These are phyloP conservation scores for Tringa solitaria DNA, from an alignment of 2,113 vertebrate species.

Conservation along the genomic window DNA sequence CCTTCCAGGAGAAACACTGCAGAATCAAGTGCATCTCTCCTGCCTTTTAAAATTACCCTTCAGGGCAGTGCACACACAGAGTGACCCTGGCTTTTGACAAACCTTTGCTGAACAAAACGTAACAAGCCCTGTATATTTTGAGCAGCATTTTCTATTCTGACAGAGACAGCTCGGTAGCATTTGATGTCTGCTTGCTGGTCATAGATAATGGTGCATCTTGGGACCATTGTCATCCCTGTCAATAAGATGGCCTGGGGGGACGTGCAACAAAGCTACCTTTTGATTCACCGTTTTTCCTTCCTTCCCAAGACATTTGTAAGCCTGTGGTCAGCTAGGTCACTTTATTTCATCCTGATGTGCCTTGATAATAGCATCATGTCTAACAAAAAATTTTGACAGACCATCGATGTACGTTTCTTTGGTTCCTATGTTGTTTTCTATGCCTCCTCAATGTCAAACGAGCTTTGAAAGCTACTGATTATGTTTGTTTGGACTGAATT, in stretches of 20 bases:
- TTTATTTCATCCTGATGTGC: constrained; percentile 83
- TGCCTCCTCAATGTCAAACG: constrained; percentile 84
- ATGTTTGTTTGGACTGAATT: constrained; percentile 83
- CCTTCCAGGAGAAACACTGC: constrained; percentile 77
- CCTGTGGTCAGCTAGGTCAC: constrained; percentile 82
- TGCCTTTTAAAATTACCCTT: constrained; percentile 81
- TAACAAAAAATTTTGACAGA: constrained; percentile 80
- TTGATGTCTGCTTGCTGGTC: constrained; percentile 96
- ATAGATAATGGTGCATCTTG: constrained; percentile 99
- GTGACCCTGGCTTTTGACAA: constrained; percentile 92
- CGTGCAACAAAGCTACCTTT: constrained; percentile 88
- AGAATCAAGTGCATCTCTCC: constrained; percentile 77
- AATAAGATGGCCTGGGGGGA: constrained; percentile 89
- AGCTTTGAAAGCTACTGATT: constrained; percentile 85
- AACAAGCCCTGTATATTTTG: constrained; percentile 84
- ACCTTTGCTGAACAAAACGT: constrained; percentile 90
- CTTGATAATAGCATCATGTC: constrained; percentile 82
- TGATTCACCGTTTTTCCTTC: constrained; percentile 79
- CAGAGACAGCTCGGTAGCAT: constrained; percentile 88
- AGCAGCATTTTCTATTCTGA: constrained; percentile 87
- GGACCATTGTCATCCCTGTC: constrained; percentile 99
- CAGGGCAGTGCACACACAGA: constrained; percentile 83
- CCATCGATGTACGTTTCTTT: constrained; percentile 74
- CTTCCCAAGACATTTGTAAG: constrained; percentile 83
- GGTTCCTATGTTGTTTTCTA: constrained; percentile 72